phyloP scores from a whole-genome alignment of 2,797 vertebrate species.

The Lepidocolaptes lacrymiger region DNA sequence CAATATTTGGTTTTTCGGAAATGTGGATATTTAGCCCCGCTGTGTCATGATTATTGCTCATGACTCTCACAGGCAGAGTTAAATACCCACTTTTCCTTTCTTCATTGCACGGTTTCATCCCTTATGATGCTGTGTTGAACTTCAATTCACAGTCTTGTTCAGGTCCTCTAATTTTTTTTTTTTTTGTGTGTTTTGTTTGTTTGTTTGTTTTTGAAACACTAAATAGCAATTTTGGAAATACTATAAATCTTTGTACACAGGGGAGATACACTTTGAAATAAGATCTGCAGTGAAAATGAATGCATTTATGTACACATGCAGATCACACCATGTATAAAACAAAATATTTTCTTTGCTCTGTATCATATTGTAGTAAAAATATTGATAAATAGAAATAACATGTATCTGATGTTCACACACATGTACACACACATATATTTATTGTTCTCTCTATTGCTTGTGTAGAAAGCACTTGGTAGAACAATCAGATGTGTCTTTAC shows the following conservation, averaged over 20 bases:
- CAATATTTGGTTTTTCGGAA: background rate
- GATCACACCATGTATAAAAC: background rate
- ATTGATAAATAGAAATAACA: background rate
- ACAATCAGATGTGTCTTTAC: background rate
- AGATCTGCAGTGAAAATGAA: background rate
- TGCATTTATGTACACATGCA: background rate
- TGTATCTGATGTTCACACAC: background rate
- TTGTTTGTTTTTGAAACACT: background rate
- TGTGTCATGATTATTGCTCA: background rate
- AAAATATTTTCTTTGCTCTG: background rate
- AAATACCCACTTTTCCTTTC: background rate
- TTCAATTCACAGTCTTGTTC: background rate
- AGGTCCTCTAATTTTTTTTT: background rate
- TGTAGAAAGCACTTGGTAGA: background rate
- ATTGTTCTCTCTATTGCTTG: background rate
- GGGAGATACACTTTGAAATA: rapidly evolving
- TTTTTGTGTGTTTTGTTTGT: too few relatives aligned
- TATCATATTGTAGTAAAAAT: background rate
- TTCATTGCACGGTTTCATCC: background rate
- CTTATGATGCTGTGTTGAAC: background rate
- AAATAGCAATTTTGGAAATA: background rate
- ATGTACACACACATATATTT: background rate
- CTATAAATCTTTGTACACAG: background rate
- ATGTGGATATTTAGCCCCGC: background rate
- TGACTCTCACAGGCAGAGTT: background rate